A percentile compares a stretch with the other conserved stretches of the same genome.
Conservation (phyloP, 2,113 vertebrate species). For the Anoura caudifer region DNA sequence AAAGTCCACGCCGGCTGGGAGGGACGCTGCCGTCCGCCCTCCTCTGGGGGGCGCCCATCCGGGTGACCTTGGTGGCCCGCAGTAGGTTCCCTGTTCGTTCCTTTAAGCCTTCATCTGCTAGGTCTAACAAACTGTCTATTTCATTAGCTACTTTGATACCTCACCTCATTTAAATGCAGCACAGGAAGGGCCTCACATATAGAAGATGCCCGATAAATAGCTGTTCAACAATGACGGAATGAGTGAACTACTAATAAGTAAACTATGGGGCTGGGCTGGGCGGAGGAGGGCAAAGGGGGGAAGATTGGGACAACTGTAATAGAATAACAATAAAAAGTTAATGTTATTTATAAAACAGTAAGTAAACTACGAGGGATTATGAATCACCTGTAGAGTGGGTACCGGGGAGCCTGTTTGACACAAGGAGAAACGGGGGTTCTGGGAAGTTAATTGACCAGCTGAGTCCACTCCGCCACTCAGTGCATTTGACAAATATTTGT, state of each 20-base stretch:
- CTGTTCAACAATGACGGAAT: neutral
- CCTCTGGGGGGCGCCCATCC: fast-evolving
- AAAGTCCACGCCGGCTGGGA: neutral
- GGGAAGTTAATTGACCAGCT: neutral
- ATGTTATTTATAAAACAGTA: neutral
- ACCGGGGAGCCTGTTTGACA: neutral
- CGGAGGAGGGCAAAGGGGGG: no score
- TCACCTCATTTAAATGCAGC: neutral
- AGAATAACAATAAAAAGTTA: no score
- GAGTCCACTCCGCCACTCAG: neutral
- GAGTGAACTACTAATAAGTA: neutral
- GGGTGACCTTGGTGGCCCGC: neutral
- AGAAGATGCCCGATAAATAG: neutral
- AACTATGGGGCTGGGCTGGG: neutral
- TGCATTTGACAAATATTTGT: neutral
- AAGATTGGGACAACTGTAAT: no score
- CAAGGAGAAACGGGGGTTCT: neutral
- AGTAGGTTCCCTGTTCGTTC: neutral
- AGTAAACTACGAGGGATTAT: neutral
- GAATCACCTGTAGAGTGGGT: neutral
- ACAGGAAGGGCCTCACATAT: no score
- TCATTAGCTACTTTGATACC: neutral
- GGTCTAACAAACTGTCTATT: neutral
- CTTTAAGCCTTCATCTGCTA: neutral
- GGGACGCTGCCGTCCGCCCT: neutral